A percentile compares a stretch with the other conserved stretches of the same genome.
These are phyloP conservation scores for Manduca sexta DNA, from an alignment of 1,140 invertebrate species.

Conservation along the genomic window DNA sequence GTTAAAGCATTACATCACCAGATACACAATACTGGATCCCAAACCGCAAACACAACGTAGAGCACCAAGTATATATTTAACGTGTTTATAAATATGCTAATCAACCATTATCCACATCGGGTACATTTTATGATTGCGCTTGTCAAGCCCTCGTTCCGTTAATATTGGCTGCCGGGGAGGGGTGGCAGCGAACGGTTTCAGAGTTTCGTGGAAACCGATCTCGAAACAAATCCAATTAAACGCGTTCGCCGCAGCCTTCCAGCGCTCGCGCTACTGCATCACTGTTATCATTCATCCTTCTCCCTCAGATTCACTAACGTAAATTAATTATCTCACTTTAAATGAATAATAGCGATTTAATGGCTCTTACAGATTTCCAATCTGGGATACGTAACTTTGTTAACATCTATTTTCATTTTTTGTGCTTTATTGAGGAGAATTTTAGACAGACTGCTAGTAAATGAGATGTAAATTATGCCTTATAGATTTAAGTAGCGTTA, in stretches of 20 bases:
- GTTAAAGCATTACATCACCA: no score
- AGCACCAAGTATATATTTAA: no score
- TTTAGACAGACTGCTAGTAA: no score
- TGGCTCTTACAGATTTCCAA: background rate
- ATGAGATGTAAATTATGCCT: no score
- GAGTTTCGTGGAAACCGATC: conserved; percentile 20
- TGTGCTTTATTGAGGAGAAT: no score
- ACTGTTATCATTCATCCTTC: conserved; percentile 9
- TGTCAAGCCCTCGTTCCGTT: conserved; percentile 13
- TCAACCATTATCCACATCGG: conserved; percentile 7
- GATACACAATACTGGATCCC: no score
- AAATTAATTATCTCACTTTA: conserved; percentile 32
- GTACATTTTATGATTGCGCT: conserved; percentile 24
- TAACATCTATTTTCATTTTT: no score
- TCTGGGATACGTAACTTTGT: no score
- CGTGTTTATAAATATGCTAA: no score
- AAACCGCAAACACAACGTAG: no score
- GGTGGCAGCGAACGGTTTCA: conserved; percentile 4
- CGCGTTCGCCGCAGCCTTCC: conserved; percentile 6
- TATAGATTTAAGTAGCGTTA: no score
- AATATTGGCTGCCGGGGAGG: conserved; percentile 18
- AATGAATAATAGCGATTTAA: conserved; percentile 26
- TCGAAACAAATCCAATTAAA: conserved; percentile 38
- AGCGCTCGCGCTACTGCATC: conserved; percentile 4
- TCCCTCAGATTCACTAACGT: conserved; percentile 26